These are phyloP conservation scores for Argentina silus DNA, from an alignment of 2,797 vertebrate species.

Conservation along the genomic window DNA sequence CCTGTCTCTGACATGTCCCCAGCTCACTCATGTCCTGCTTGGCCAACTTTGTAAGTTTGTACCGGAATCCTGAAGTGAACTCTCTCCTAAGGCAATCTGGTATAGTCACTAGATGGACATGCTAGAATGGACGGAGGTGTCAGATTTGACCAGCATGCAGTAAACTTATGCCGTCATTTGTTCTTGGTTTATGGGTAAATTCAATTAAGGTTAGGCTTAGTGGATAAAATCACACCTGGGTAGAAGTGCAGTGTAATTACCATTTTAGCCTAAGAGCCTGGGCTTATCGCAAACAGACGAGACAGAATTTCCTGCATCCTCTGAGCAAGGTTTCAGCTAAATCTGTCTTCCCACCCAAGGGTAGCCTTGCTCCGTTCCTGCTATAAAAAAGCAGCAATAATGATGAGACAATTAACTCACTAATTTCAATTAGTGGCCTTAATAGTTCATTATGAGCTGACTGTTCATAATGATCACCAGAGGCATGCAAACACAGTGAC, in stretches of 20 bases:
- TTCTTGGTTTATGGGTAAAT: too few species aligned
- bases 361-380: constrained; percentile 39
- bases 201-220: too few species aligned
- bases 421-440: constrained; percentile 57
- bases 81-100: neutral
- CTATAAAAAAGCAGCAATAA: constrained; percentile 51
- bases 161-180: too few species aligned
- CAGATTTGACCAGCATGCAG: too few species aligned
- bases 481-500: constrained; percentile 46
- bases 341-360: constrained; percentile 19
- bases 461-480: constrained; percentile 49
- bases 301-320: neutral
- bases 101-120: neutral
- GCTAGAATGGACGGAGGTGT: neutral
- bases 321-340: constrained; percentile 20
- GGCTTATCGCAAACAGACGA: neutral
- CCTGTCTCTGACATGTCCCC: neutral
- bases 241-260: too few species aligned
- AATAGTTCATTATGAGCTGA: constrained; percentile 50
- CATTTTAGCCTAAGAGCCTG: neutral
- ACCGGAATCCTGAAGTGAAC: neutral
- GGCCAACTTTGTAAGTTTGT: neutral
- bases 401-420: constrained; percentile 55
- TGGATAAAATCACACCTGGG: too few species aligned
- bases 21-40: neutral